phyloP scores from a whole-genome alignment of 2,888 invertebrate species.

The Rhaphigaster nebulosa region DNA sequence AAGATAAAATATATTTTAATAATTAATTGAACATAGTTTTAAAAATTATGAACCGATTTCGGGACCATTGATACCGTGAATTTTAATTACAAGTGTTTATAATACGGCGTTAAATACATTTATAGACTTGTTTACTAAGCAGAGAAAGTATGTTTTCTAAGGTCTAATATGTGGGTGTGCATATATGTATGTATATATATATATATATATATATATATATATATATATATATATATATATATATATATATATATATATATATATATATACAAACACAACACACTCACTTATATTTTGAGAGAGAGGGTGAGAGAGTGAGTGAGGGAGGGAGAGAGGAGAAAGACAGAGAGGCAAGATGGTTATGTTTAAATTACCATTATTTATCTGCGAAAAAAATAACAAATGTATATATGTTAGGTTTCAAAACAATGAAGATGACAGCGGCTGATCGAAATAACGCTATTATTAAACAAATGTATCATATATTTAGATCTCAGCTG shows the following conservation, averaged over 20 bases:
- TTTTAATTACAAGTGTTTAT: background rate
- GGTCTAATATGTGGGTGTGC: too few species aligned
- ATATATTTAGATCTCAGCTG: background rate
- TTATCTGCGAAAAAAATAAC: background rate
- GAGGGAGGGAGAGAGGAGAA: too few species aligned
- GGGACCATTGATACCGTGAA: background rate
- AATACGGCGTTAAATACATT: background rate
- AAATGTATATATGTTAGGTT: conserved; percentile 5
- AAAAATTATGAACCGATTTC: background rate
- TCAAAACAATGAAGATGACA: conserved; percentile 12
- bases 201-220: too few species aligned
- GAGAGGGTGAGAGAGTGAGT: too few species aligned
- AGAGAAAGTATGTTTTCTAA: background rate
- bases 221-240: too few species aligned
- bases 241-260: too few species aligned
- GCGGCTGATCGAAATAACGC: background rate
- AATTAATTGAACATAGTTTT: background rate
- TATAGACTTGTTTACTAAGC: background rate
- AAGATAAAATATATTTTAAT: background rate
- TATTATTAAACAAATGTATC: background rate
- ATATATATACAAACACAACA: too few species aligned
- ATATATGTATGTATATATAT: too few species aligned
- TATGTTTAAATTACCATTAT: background rate
- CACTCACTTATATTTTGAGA: background rate
- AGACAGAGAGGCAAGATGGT: background rate